Percentiles rank a stretch among this genome's conserved stretches.
phyloP scores from a whole-genome alignment of 2,888 invertebrate species.

The Pharmacophagus antenor region DNA sequence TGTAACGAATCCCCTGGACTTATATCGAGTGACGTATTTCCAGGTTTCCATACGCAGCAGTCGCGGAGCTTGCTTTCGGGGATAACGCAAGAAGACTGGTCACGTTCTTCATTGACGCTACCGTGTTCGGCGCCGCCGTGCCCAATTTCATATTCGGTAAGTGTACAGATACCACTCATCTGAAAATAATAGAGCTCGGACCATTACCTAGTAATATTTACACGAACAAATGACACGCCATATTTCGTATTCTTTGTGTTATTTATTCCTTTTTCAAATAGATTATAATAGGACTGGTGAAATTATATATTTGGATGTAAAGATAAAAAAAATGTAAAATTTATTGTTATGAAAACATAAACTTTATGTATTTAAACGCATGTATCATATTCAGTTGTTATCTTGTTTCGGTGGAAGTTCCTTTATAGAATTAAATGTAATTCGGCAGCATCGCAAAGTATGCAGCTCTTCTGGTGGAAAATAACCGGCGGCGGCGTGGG shows the following conservation, averaged over 20 bases:
- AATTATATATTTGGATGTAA: too few species aligned
- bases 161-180: not conserved
- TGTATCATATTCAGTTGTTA: too few species aligned
- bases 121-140: conserved; percentile 88
- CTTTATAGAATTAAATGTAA: conserved; percentile 6
- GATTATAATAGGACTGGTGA: too few species aligned
- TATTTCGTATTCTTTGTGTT: too few species aligned
- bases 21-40: not conserved
- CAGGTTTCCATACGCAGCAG: conserved; percentile 91
- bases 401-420: too few species aligned
- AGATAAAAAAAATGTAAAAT: too few species aligned
- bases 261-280: too few species aligned
- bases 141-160: conserved; percentile 89
- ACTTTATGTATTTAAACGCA: too few species aligned
- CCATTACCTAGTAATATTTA: too few species aligned
- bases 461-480: conserved; percentile 88
- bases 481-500: conserved; percentile 83
- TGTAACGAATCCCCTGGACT: not conserved
- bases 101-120: conserved; percentile 85
- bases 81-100: conserved; percentile 81
- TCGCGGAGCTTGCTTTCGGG: conserved; percentile 90
- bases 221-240: too few species aligned
- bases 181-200: not conserved
- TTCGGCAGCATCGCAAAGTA: conserved; percentile 86
- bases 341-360: too few species aligned